Conservation (phyloP, 2,888 invertebrate species). For the Sabellastarte sp. region DNA sequence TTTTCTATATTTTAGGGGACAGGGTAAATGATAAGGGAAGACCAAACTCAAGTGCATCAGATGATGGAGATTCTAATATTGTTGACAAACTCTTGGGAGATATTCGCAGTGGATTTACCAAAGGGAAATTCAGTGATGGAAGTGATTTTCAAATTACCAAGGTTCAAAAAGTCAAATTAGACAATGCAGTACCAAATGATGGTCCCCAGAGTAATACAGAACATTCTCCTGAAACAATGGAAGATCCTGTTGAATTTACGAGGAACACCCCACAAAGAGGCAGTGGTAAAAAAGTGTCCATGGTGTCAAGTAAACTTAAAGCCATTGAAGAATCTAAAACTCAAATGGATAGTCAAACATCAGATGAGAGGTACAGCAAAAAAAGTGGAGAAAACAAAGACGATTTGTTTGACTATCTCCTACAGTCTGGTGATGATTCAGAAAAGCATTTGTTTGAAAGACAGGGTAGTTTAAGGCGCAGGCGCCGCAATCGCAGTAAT, state of each 20-base stretch:
- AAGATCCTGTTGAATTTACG: too few species aligned
- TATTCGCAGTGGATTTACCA: slow-evolving; percentile 48
- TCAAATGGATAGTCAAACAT: too few species aligned
- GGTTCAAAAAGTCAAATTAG: slow-evolving; percentile 38
- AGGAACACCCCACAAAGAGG: too few species aligned
- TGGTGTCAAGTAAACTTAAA: too few species aligned
- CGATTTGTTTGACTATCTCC: slow-evolving; percentile 28
- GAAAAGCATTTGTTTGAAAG: slow-evolving; percentile 33
- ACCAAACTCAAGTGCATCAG: slow-evolving; percentile 10
- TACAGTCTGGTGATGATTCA: slow-evolving; percentile 21
- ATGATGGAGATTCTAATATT: slow-evolving; percentile 31
- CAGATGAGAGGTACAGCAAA: too few species aligned
- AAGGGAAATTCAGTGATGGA: slow-evolving; percentile 31
- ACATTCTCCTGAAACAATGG: too few species aligned
- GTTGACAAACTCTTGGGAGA: slow-evolving; percentile 53
- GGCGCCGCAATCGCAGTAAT: slow-evolving; percentile 14
- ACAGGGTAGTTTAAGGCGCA: slow-evolving; percentile 34
- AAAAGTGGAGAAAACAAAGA: too few species aligned
- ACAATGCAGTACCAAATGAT: not conserved
- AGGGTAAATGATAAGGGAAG: not conserved
- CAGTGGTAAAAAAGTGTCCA: too few species aligned
- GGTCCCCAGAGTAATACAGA: too few species aligned
- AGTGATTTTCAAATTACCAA: slow-evolving; percentile 46
- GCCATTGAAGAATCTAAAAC: too few species aligned
- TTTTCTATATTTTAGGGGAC: too few species aligned